Evolutionary conservation across 2,888 invertebrate genomes (phyloP), one percentile per base, ranked within the genome.

Genomic region (Caradrina clavipalpis): DNA sequence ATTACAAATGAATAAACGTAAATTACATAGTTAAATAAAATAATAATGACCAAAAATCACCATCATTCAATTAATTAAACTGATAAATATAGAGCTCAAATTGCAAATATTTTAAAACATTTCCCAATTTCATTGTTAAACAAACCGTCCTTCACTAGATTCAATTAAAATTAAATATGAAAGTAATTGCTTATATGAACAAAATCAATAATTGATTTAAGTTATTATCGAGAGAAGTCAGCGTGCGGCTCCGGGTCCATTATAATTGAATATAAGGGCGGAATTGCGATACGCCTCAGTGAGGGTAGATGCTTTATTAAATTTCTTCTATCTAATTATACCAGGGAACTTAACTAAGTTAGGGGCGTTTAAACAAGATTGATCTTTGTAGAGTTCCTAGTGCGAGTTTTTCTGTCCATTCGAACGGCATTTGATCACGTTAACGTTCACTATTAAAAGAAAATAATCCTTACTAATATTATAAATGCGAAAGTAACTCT

Each of bases 271-370:
- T 72, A 68, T 42, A 17, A 31, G 69, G 19, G n/a, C 31, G 57
- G 57, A 35, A 69, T n/a, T 76, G 47, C 53, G 69, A 69, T 65
- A 31, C 54, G 66, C 45, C 31, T 49, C 15, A 45, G 55, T 50
- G 51, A 39, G 39, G 21, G 45, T 13, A 42, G 19, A 11, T 54
- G n/a, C 22, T 45, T 49, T 22, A 69, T 72, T 76, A 49, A 76
- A 72, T 76, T 69, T 54, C 31, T 49, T 76, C 22, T 42, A 69
- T 72, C 19, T 58, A 47, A 76, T 71, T 74, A 75, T 22, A 1
- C 17, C 31, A 22, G 39, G 26, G 45, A 73, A 65, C 54, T 19
- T 51, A 39, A 75, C 68, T 15, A 11, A 74, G 35, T 74, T 71
- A 66, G 19, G 15, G 45, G 35, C 56, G 21, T 54, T 54, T 51